Conservation (phyloP, 2,113 vertebrate species). For the Anarhynchus alexandrinus region DNA sequence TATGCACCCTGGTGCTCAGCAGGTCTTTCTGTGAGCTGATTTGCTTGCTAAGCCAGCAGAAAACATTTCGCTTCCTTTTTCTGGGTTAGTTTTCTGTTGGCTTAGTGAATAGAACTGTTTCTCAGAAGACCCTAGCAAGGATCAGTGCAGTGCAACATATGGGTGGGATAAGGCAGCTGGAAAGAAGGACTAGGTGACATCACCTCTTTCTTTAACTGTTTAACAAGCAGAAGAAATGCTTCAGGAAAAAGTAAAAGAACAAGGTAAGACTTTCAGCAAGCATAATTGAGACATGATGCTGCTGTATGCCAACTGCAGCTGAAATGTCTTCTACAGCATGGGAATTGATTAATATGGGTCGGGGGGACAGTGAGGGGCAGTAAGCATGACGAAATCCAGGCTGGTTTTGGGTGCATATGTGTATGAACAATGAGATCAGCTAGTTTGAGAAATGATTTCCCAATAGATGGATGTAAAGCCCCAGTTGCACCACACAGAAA, state of each 20-base stretch:
- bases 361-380: background rate
- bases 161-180: background rate
- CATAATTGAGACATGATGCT: background rate
- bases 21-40: background rate
- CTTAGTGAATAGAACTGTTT: background rate
- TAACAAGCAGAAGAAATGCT: background rate
- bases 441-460: background rate
- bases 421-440: background rate
- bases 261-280: background rate
- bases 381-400: background rate
- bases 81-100: background rate
- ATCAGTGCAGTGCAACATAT: background rate
- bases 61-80: background rate
- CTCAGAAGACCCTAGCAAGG: background rate
- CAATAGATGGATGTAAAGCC: background rate
- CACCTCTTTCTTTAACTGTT: background rate
- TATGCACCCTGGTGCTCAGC: background rate
- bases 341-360: background rate
- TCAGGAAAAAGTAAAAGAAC: background rate
- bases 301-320: background rate
- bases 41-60: background rate
- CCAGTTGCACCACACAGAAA: background rate
- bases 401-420: background rate
- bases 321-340: background rate
- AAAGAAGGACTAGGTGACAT: background rate